These are phyloP conservation scores for Sternarchorhynchus goeldii DNA, from an alignment of 2,797 vertebrate genomes.

Conservation along the genomic window DNA sequence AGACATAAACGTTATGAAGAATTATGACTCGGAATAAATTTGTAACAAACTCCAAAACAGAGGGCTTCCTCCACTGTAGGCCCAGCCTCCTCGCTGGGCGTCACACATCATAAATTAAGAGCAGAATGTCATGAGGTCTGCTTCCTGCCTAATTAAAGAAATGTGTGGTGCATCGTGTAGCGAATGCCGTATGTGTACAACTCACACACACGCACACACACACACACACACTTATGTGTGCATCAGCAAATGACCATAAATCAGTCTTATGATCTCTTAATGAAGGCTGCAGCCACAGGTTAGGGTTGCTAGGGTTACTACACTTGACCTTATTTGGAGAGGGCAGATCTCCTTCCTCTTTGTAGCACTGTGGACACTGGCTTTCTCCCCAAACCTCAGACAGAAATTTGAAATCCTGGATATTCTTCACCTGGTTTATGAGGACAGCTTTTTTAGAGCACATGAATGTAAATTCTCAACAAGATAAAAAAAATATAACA, in stretches of 20 bases:
- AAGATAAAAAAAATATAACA: no score
- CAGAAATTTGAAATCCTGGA: no score
- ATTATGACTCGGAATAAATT: conserved; percentile 61
- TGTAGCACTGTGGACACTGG: background rate
- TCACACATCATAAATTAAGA: conserved; percentile 76
- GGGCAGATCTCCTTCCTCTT: background rate
- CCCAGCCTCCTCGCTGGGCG: conserved; percentile 60
- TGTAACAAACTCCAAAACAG: conserved; percentile 54
- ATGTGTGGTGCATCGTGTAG: conserved; percentile 54
- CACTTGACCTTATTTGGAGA: conserved; percentile 22
- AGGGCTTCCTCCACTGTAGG: conserved; percentile 63
- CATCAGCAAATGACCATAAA: conserved; percentile 53
- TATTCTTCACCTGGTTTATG: no score
- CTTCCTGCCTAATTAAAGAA: conserved; percentile 78
- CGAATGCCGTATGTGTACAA: conserved; percentile 60
- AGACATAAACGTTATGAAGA: conserved; percentile 60
- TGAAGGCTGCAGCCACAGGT: conserved; percentile 44
- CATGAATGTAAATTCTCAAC: no score
- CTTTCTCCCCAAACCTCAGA: background rate
- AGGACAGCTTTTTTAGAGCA: no score
- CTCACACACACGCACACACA: conserved; percentile 22
- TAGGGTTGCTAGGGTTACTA: conserved; percentile 44
- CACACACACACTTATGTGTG: conserved; percentile 46
- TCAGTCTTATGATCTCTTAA: conserved; percentile 57
- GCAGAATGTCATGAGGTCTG: conserved; percentile 66